Evolutionary conservation across 2,888 invertebrate species (phyloP), one percentile per base, ranked within the genome.

Genomic region (Willowsia nigromaculata): DNA sequence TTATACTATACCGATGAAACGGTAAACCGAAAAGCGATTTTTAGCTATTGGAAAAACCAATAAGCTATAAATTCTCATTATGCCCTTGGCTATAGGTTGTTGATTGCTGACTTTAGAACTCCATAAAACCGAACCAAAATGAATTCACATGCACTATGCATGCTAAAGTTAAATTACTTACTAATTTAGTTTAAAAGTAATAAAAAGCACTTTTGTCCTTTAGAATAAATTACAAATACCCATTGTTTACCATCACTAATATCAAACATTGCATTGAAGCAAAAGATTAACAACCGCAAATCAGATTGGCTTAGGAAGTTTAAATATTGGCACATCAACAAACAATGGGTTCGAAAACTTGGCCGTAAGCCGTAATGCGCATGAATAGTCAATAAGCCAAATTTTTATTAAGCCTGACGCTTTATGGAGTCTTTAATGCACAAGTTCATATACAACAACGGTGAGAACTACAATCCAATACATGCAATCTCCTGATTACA

Each of bases 11-110:
- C n/a, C n/a, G n/a, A n/a, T 43, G 40, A 43, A 74, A 13, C 76
- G n/a, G 76, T 30, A 76, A 47, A 76, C 27, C 27, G 6, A 76
- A 40, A 22, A n/a, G n/a, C n/a, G n/a, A 68, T 13, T 68, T 68
- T 37, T 13, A 18, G 37, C 1, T 68, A 27, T 25, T 7, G 15
- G 33, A 15, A n/a, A 47, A 47, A 43, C 4, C 3, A 76, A 3
- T n/a, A 27, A 76, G 25, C 50, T 30, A 76, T 76, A 76, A 76
- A 76, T 76, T 76, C 50, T 47, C 27, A n/a, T 76, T 25, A 25
- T 76, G 47, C 27, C 76, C 37, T 40, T 68, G 62, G 62, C 62
- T 33, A 11, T 56, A 22, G 11, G 5, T 11, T 56, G 56, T 5
- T 56, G 1, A 65, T 65, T 37, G 68, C 5, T n/a, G 25, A 37